Conservation (phyloP, 2,797 vertebrate species). For the Pipistrellus pygmaeus region DNA sequence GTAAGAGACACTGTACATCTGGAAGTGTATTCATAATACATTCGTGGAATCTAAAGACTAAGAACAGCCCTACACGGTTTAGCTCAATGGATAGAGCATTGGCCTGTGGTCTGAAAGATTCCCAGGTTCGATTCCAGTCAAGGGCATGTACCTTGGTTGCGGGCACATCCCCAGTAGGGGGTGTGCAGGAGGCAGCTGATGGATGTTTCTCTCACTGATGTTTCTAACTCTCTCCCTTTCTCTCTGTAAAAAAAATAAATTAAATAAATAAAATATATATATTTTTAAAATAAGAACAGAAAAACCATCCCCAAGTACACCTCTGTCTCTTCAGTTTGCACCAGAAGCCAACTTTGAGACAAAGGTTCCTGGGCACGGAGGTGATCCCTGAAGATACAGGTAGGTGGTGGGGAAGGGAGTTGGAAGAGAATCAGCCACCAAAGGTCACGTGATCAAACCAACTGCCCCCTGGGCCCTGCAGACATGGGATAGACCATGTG, state of each 20-base stretch:
- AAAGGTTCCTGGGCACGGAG: background rate
- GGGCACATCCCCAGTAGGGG: background rate
- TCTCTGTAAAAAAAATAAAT: background rate
- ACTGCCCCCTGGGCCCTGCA: background rate
- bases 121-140: too few species aligned
- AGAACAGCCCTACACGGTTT: background rate
- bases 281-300: background rate
- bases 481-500: background rate
- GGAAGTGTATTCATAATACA: accelerated
- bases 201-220: background rate
- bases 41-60: background rate
- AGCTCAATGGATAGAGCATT: too few species aligned
- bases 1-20: accelerated
- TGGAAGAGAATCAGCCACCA: background rate
- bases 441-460: background rate
- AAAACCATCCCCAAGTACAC: background rate
- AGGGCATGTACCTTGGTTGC: too few species aligned
- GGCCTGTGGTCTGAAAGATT: too few species aligned
- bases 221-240: background rate
- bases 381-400: background rate
- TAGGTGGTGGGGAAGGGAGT: background rate
- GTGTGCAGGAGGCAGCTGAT: background rate
- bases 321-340: background rate
- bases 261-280: background rate
- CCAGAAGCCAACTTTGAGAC: background rate